Base-by-base conservation (phyloP, 2,113 vertebrate species). In the Chamaetylas fuelleborni region DNA sequence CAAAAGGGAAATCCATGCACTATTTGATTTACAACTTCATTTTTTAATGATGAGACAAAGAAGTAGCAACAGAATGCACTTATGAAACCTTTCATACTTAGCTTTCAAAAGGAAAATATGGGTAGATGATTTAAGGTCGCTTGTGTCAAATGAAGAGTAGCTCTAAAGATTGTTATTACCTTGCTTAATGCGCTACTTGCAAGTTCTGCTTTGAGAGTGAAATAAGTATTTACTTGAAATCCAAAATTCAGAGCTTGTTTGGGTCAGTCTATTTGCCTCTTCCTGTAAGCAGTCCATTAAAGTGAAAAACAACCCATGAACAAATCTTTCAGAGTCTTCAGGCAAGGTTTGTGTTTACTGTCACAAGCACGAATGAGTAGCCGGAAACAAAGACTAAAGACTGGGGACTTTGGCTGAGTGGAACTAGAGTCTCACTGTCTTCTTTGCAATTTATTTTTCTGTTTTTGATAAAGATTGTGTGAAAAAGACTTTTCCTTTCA, bases 41-140 rank as follows among this genome's bases (percentile, higher is more conserved):
- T 95, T 95, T 93, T 92, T 91, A 96, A 94, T 62, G 74, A 70
- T 48, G 43, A 79, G 20, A 94, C 65, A 90, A 95, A 94, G 66
- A 95, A 96, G 93, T n/a, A 92, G 48, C 36, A 96, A 92, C 33
- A 95, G 74, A 94, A 53, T 23, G 47, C 28, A 81, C 57, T 45
- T 94, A 62, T 94, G 96, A 96, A 95, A 95, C 71, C 40, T 93
- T 97, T 95, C 69, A 95, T 72, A 69, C 24, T 92, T 24, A 77
- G 23, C 12, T 94, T 95, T 96, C 71, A 88, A 82, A 90, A 34
- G 19, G 14, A 64, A 36, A 88, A 90, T 78, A 79, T 65, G 42
- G 73, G 62, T 45, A 85, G 25, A 81, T 91, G 94, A 95, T 95
- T 96, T 94, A 94, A 96, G 95, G 29, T 62, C 47, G 5, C 24